A percentile compares a stretch with the other conserved stretches of the same genome.
phyloP scores from a whole-genome alignment of 2,888 invertebrate species.

The Nomada fabriciana region DNA sequence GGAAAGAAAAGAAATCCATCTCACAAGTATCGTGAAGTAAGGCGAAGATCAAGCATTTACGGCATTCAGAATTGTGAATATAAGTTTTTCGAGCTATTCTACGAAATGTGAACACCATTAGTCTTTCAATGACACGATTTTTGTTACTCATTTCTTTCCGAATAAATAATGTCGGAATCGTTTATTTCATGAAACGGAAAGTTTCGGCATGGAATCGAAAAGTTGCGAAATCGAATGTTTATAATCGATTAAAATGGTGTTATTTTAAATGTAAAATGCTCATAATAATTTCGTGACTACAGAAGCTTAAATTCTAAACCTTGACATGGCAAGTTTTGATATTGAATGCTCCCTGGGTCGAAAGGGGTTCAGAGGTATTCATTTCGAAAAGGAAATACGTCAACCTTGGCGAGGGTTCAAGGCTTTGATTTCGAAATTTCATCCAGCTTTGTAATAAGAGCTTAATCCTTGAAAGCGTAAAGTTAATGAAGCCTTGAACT shows the following conservation, averaged over 20 bases:
- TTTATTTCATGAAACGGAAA: background rate
- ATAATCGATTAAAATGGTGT: background rate
- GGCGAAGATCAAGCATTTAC: background rate
- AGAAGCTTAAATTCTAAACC: too few relatives aligned
- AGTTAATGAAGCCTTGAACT: too few relatives aligned
- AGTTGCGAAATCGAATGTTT: background rate
- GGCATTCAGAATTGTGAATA: slow-evolving; percentile 12
- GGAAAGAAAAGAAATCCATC: slow-evolving; percentile 19
- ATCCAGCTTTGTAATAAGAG: too few relatives aligned
- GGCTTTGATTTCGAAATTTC: background rate
- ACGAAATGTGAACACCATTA: slow-evolving; percentile 8
- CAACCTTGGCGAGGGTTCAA: background rate
- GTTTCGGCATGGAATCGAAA: background rate
- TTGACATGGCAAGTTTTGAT: too few relatives aligned
- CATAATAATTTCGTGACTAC: too few relatives aligned
- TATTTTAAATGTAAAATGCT: too few relatives aligned
- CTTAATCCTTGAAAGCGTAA: too few relatives aligned
- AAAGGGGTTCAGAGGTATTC: too few relatives aligned
- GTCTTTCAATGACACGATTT: slow-evolving; percentile 2
- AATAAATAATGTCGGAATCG: background rate
- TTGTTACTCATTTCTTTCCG: slow-evolving; percentile 13
- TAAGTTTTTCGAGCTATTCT: background rate
- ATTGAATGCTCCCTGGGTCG: too few relatives aligned
- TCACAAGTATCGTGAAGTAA: background rate
- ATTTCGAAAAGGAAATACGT: too few relatives aligned